Conservation (phyloP, 2,113 vertebrate species). For the Cyrtonyx montezumae region DNA sequence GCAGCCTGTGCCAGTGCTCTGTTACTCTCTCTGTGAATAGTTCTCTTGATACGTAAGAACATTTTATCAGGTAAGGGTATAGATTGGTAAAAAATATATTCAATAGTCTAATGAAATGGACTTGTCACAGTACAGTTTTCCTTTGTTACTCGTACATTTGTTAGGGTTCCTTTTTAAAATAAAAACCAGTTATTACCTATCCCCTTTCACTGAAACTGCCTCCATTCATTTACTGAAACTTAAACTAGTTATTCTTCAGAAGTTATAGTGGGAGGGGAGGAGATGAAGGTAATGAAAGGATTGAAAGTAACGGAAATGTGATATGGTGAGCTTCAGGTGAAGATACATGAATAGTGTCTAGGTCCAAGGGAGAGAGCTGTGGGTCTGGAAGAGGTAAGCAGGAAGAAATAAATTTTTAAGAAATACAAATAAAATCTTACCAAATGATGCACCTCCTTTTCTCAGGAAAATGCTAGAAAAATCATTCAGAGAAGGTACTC, state of each 20-base stretch:
- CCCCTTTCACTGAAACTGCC: background rate
- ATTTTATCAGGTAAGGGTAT: background rate
- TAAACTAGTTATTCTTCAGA: background rate
- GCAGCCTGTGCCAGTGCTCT: too few relatives aligned
- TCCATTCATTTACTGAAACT: conserved; percentile 8
- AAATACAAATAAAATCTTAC: background rate
- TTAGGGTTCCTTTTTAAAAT: background rate
- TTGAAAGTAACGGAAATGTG: background rate
- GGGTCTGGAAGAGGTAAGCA: background rate
- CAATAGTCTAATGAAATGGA: background rate
- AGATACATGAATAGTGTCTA: background rate
- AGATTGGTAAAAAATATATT: background rate
- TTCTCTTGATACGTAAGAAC: background rate
- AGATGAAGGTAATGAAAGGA: background rate
- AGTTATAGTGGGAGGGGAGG: background rate
- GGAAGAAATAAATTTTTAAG: background rate
- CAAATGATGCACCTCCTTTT: background rate
- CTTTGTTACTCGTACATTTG: background rate
- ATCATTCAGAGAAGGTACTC: background rate
- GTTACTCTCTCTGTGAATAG: too few relatives aligned
- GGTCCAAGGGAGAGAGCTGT: background rate
- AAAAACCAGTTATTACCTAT: background rate
- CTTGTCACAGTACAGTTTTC: background rate
- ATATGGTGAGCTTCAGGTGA: background rate
- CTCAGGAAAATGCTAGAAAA: background rate